Base-by-base conservation (phyloP, 2,888 invertebrate species). In the Leucania comma region DNA sequence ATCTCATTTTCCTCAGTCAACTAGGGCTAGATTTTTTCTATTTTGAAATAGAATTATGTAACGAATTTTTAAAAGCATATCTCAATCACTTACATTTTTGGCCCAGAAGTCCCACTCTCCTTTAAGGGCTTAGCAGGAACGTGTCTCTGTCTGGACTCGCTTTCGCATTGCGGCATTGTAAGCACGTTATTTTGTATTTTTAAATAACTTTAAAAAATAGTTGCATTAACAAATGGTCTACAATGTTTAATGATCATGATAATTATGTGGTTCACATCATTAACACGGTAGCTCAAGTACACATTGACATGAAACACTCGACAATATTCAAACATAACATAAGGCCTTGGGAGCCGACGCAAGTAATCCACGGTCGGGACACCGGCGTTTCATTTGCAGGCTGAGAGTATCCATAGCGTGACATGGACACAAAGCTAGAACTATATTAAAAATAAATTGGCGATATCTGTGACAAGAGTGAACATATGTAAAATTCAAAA, bases 401-500 rank as follows among this genome's bases (percentile, higher is more conserved):
- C 50, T 68, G 56, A 60, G 57, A 46, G 35, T 50, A 48, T 78
- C 66, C 50, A 72, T 63, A 50, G 48, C 50, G 66, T 64, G 46
- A 67, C 60, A 65, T 32, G 56, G 35, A 50, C 53, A 79, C 50
- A 73, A 68, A 60, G 62, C 60, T 68, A 22, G 65, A 64, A 72
- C 54, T 68, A 75, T 77, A 77, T 86, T 78, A 78, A 82, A 78
- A 80, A 80, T 81, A 78, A 80, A 81, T 82, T 81, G 69, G 61
- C 53, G 65, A 82, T 80, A 83, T 72, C 70, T 74, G 68, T 85
- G 83, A 87, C 82, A 86, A 84, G 75, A 78, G 75, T 83, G 81
- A 87, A 84, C 83, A 83, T 86, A 87, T 86, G 87, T 88, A 89
- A 90, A 91, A 92, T 93, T 92, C 88, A 90, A 92, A 93, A 88